Base-by-base conservation (phyloP, 2,888 invertebrate genomes). In the Arctia plantaginis region DNA sequence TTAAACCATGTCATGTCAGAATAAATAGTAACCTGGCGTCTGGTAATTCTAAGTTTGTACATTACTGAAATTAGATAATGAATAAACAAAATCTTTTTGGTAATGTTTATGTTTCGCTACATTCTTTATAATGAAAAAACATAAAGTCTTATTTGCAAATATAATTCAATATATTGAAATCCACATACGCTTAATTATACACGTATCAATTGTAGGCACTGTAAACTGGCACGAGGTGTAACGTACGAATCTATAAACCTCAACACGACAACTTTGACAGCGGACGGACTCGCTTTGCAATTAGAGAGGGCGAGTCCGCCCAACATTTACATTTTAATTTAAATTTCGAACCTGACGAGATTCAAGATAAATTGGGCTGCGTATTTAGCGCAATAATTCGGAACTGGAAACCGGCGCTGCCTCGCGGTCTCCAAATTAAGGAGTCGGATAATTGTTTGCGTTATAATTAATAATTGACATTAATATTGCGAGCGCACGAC, bases 271-370 rank as follows among this genome's bases (percentile, higher is more conserved):
- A 91, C 85, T 91, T 90, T 90, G 92, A 91, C 92, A 92, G 90
- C 91, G 92, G 89, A 86, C 89, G 88, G 91, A 88, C 91, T 90
- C 88, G 85, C 89, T 89, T 91, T 89, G 91, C 93, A 95, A 95
- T 95, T 94, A 95, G 92, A 92, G 90, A 91, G 92, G 90, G 90
- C 89, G 78, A 76, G 85, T 87, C 89, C 90, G 89, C 86, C 91
- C 93, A 93, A 93, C 93, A 95, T 95, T 95, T 95, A 94, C 95
- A 95, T 95, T 95, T 95, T 92, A 94, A 95, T 95, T 94, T 93
- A 93, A 95, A 95, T 94, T 93, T 93, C 91, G 91, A 92, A 93
- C 93, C 93, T 93, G 93, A 93, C 93, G 93, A 93, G 93, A 94
- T 95, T 93, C 92, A 87, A 93, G 94, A 94, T 94, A 94, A 95